Percentiles rank a stretch among this genome's conserved stretches.
These are phyloP conservation scores for Channa argus DNA, from an alignment of 2,113 vertebrate genomes.

Conservation along the genomic window DNA sequence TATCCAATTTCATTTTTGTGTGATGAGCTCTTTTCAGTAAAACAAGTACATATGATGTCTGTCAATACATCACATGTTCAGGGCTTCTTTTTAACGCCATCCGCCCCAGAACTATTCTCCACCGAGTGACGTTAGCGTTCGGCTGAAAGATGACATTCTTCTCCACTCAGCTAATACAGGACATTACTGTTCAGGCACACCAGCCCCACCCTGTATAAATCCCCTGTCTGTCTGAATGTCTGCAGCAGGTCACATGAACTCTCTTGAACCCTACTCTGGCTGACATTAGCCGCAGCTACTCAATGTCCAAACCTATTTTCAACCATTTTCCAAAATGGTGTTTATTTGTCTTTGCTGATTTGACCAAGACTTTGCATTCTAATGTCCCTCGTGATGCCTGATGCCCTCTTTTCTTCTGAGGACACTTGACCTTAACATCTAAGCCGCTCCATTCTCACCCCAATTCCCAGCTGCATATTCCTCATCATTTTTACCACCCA, in stretches of 20 bases:
- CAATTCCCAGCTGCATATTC: constrained; percentile 5
- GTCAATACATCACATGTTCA: constrained; percentile 9
- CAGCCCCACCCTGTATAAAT: constrained; percentile 62
- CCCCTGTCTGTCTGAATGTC: constrained; percentile 56
- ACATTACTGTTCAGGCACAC: constrained; percentile 65
- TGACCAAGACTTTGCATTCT: neutral
- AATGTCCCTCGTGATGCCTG: constrained; percentile 20
- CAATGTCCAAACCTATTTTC: constrained; percentile 7
- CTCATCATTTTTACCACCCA: constrained; percentile 7
- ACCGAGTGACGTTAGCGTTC: constrained; percentile 39
- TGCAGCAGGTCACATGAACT: constrained; percentile 57
- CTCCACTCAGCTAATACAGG: constrained; percentile 52
- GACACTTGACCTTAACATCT: neutral
- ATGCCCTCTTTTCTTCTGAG: neutral
- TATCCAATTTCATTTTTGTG: constrained; percentile 11
- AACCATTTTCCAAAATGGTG: neutral
- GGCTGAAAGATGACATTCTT: constrained; percentile 72
- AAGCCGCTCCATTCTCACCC: neutral
- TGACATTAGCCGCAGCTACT: constrained; percentile 19
- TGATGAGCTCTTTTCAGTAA: neutral
- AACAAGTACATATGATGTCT: constrained; percentile 5
- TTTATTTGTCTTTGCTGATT: constrained; percentile 22
- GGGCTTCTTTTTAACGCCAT: constrained; percentile 9
- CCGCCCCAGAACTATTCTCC: constrained; percentile 7
- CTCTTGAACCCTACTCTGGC: constrained; percentile 41